A percentile compares a stretch with the other conserved stretches of the same genome.
These are phyloP conservation scores for Rhea americana DNA, from an alignment of 2,113 vertebrate genomes.

Conservation along the genomic window DNA sequence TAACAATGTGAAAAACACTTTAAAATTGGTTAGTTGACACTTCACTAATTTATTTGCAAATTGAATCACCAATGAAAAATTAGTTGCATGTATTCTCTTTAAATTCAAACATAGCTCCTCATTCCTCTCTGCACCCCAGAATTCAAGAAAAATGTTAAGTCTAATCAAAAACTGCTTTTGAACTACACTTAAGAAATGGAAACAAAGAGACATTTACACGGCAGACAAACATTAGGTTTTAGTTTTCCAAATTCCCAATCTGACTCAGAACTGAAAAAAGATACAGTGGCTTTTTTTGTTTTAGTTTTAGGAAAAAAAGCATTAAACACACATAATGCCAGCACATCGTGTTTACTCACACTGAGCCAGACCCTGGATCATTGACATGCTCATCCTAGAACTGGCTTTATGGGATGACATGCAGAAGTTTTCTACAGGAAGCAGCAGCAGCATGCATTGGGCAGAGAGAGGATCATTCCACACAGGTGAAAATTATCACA, in stretches of 20 bases:
- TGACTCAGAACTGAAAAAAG: not conserved
- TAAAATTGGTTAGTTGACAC: not conserved
- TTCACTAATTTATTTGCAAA: not conserved
- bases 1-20: not conserved
- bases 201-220: not conserved
- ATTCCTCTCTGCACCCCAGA: not conserved
- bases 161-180: not conserved
- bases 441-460: not conserved
- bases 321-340: constrained; percentile 3
- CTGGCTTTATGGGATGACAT: not conserved
- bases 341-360: not conserved
- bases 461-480: not conserved
- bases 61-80: not conserved
- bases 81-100: not conserved
- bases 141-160: not conserved
- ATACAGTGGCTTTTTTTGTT: not conserved
- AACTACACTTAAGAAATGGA: not conserved
- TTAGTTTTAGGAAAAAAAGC: not conserved
- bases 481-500: not conserved
- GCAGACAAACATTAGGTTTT: not conserved
- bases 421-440: not conserved
- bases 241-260: not conserved
- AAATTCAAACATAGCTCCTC: not conserved
- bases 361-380: not conserved
- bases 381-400: not conserved